Evolutionary conservation across 2,113 vertebrate species (phyloP), one percentile per base, ranked within the genome.

Genomic region (Montifringilla adamsi): DNA sequence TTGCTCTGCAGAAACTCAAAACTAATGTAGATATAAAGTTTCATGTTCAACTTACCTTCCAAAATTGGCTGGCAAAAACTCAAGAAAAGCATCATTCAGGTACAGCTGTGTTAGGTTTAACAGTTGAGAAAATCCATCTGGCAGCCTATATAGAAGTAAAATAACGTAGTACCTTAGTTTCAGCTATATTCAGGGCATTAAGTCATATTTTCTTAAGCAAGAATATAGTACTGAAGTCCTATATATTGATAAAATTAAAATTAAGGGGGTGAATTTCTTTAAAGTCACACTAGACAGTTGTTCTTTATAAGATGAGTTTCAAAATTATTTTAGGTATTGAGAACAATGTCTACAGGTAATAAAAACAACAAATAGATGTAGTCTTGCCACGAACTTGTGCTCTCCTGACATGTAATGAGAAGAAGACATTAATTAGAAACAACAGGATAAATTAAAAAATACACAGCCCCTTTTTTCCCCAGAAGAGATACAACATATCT

Each of bases 61-160:
- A 95, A 99, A 99, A 96, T 99, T 99, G 91, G 99, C 99, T 86
- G 99, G 99, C 88, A 99, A 97, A 92, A 99, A 99, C 97, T 99
- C 99, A 93, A 99, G 98, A 97, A 99, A 99, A 97, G 99, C 99
- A 97, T 99, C 99, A 73, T 99, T 99, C 98, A 99, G 97, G 97
- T 99, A 99, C 91, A 99, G 98, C 97, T 99, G 99, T 3, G 99
- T 99, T 97, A 99, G 97, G 95, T 98, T 99, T 97, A 99, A 98
- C 58, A 99, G 98, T 93, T 99, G 99, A 37, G 99, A 99, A 98
- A 99, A 99, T 95, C 99, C 99, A 97, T 99, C 99, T 67, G 99
- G 99, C 96, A 99, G 99, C 97, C 99, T 99, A 84, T 11, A 87
- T 8, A 90, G 73, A 73, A 94, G 56, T n/a, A 78, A 72, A 90